phyloP scores from a whole-genome alignment of 1,140 invertebrate species.

The Zaprionus camerounensis region DNA sequence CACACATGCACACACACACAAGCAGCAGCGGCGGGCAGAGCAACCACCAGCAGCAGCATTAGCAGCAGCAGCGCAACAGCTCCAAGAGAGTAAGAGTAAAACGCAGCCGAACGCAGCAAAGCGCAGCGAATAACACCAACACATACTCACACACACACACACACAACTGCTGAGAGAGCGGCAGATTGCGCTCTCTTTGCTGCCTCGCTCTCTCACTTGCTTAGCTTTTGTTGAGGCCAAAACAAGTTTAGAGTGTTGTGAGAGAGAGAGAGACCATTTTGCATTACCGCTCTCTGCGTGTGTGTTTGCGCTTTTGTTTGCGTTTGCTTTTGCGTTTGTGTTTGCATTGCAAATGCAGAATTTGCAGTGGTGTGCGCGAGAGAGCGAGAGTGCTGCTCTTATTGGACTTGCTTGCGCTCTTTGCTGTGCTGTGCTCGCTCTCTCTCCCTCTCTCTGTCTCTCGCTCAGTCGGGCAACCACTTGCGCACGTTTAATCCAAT shows the following conservation, averaged over 20 bases:
- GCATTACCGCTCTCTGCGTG: constrained; percentile 47
- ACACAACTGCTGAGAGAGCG: constrained; percentile 10
- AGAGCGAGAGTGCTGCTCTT: constrained; percentile 21
- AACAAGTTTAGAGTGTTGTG: constrained; percentile 35
- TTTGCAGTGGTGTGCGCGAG: constrained; percentile 55
- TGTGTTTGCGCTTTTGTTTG: constrained; percentile 33
- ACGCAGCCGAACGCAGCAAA: constrained; percentile 65
- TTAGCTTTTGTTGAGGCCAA: constrained; percentile 29
- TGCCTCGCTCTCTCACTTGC: not conserved
- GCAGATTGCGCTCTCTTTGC: not conserved
- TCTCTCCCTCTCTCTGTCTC: constrained; percentile 1
- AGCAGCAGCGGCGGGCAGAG: constrained; percentile 28
- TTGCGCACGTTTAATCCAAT: constrained; percentile 73
- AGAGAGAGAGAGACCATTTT: constrained; percentile 55
- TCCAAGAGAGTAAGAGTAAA: constrained; percentile 60
- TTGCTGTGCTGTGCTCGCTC: not conserved
- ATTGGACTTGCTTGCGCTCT: constrained; percentile 26
- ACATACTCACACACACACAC: constrained; percentile 1
- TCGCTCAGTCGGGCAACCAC: constrained; percentile 48
- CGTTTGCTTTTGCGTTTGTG: constrained; percentile 58
- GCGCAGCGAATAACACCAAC: constrained; percentile 42
- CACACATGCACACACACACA: constrained; percentile 6
- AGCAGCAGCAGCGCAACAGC: constrained; percentile 55
- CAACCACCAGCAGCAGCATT: constrained; percentile 37
- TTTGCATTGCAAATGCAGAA: constrained; percentile 73